These are phyloP conservation scores for Portevinia maculata DNA, from an alignment of 2,888 invertebrate species.

Conservation along the genomic window DNA sequence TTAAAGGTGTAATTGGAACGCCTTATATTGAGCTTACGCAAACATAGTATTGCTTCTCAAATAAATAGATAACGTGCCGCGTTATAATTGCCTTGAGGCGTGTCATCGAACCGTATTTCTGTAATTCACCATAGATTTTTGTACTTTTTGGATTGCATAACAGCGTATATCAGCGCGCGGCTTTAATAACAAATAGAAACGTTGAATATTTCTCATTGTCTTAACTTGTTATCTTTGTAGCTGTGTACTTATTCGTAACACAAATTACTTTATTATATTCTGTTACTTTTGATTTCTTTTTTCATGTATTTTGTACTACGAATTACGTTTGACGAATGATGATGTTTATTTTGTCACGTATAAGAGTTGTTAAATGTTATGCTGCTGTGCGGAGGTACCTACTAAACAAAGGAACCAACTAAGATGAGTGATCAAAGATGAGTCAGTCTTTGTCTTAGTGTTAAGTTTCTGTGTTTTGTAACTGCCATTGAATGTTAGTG, in stretches of 20 bases:
- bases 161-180: background rate
- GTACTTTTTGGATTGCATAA: background rate
- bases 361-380: constrained; percentile 2
- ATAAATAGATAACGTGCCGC: background rate
- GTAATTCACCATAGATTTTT: background rate
- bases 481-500: too few relatives aligned
- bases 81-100: background rate
- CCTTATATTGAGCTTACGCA: background rate
- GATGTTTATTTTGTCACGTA: constrained; percentile 2
- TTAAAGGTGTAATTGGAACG: background rate
- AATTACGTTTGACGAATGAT: background rate
- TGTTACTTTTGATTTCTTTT: background rate
- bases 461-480: too few relatives aligned
- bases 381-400: too few relatives aligned
- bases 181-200: background rate
- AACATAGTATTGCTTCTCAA: background rate
- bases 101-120: background rate
- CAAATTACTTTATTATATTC: constrained; percentile 20
- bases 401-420: background rate
- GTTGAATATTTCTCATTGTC: too few relatives aligned
- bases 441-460: background rate
- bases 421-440: background rate
- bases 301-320: background rate
- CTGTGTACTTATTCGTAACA: constrained; percentile 14
- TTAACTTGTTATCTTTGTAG: background rate